Evolutionary conservation across 1,140 invertebrate genomes (phyloP), one percentile per base, ranked within the genome.

Genomic region (Lutraria rhynchaena): DNA sequence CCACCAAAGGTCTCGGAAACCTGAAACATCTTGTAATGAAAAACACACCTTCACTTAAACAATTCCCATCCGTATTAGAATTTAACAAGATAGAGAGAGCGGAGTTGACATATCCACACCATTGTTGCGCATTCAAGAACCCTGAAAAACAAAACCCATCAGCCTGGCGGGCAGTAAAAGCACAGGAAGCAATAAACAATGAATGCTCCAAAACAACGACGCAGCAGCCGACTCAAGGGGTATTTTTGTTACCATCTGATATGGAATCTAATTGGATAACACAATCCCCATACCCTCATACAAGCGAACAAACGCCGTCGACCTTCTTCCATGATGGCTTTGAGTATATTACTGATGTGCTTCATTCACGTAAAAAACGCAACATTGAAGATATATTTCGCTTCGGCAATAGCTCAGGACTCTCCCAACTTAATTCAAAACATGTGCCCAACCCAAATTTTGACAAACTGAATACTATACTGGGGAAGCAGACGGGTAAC

Each of bases 91-190:
- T 95, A 24, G 88, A 92, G 83, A 89, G 89, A 87, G 96, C 94
- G 13, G 93, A 93, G 82, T 92, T 98, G 57, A 97, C 96, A 0
- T 97, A 97, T 92, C 95, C 96, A 24, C 97, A 97, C 89, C 97
- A 98, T 86, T 98, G 97, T 92, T 98, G 97, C 90, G 96, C 96
- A 1, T 98, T 98, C 90, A 94, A 95, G 88, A 96, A 95, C 90
- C 96, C 96, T 0, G 95, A 95, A 75, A 94, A 94, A 31, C 96
- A 97, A 87, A 94, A 96, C 91, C 96, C 96, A 0, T 89, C 91
- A 11, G 91, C 94, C 37, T 95, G 93, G 80, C 87, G 82, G 83
- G 65, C 83, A 29, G 63, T 71, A 69, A 24, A 83, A 51, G 77
- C 90, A 55, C 86, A 89, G 85, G 49, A 82, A 74, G 53, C 65